Evolutionary conservation across 2,888 invertebrate species (phyloP).

Genomic region (Amblyjoppa fuscipennis): DNA sequence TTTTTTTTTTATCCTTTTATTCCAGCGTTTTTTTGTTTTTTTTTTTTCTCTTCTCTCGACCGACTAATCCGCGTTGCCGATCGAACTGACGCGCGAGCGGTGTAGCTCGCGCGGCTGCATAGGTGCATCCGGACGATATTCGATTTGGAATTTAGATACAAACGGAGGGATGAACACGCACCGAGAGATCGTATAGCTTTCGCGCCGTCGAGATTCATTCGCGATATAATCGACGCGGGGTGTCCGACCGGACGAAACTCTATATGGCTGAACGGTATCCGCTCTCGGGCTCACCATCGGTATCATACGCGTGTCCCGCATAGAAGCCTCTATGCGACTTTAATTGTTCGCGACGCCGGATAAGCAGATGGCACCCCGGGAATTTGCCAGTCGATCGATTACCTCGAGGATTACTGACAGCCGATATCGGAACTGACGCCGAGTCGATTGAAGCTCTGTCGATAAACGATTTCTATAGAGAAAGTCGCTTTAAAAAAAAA

Average conservation of each 20-base stretch:
- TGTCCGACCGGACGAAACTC: constrained; percentile 68
- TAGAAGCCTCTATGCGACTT: constrained; percentile 40
- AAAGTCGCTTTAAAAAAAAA: constrained; percentile 5
- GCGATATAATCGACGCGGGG: constrained; percentile 64
- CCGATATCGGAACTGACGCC: constrained; percentile 41
- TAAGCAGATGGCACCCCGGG: constrained; percentile 62
- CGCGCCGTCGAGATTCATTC: constrained; percentile 52
- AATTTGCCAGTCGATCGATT: constrained; percentile 54
- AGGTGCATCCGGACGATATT: constrained; percentile 51
- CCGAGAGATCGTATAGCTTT: constrained; percentile 46
- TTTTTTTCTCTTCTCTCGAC: constrained; percentile 24
- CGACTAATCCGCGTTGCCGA: constrained; percentile 63
- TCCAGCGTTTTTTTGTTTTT: constrained; percentile 5
- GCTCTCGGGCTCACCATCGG: neutral
- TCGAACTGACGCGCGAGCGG: constrained; percentile 62
- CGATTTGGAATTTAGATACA: constrained; percentile 67
- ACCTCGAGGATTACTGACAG: constrained; percentile 47
- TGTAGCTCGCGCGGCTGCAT: constrained; percentile 42
- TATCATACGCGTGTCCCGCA: neutral
- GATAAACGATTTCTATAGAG: neutral
- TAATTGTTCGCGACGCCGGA: constrained; percentile 63
- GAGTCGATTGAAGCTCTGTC: constrained; percentile 19
- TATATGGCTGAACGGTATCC: constrained; percentile 58
- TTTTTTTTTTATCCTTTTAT: constrained; percentile 19
- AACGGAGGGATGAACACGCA: constrained; percentile 22